phyloP scores from a whole-genome alignment of 2,113 vertebrate genomes.

The Neogobius melanostomus region DNA sequence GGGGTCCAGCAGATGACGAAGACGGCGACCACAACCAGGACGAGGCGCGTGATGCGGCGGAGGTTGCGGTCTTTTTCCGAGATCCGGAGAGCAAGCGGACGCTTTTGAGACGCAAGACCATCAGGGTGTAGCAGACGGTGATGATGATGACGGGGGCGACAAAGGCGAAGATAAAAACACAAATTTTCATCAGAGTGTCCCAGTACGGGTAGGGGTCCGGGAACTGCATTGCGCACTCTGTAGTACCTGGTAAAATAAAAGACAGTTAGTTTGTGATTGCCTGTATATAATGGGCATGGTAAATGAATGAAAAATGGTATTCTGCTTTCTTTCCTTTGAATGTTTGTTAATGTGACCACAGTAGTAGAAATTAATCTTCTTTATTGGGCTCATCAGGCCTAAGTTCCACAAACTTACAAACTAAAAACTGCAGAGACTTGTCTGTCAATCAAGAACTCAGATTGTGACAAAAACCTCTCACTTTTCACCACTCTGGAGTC shows the following conservation, averaged over 20 bases:
- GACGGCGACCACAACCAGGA: slow-evolving; percentile 93
- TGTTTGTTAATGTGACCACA: too few species aligned
- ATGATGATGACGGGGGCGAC: slow-evolving; percentile 92
- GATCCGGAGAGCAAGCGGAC: slow-evolving; percentile 94
- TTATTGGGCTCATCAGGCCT: too few species aligned
- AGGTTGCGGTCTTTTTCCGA: slow-evolving; percentile 94
- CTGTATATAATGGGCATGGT: too few species aligned
- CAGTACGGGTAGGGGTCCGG: slow-evolving; percentile 93
- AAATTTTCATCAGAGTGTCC: slow-evolving; percentile 97
- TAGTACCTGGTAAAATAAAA: slow-evolving; percentile 66
- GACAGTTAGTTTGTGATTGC: neutral
- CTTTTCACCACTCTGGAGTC: too few species aligned
- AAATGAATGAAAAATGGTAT: too few species aligned
- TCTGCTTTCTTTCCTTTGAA: too few species aligned
- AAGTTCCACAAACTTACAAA: too few species aligned
- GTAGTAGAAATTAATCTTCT: too few species aligned
- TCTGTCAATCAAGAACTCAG: too few species aligned
- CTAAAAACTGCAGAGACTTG: too few species aligned
- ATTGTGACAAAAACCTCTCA: too few species aligned
- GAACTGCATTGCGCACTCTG: slow-evolving; percentile 94
- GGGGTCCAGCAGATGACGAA: slow-evolving; percentile 92
- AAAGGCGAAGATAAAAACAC: slow-evolving; percentile 93
- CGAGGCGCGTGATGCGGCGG: slow-evolving; percentile 91
- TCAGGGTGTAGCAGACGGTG: slow-evolving; percentile 90
- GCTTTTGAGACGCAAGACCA: slow-evolving; percentile 91